Evolutionary conservation across 2,113 vertebrate genomes (phyloP), one percentile per base, ranked within the genome.

Genomic region (Agapornis roseicollis): DNA sequence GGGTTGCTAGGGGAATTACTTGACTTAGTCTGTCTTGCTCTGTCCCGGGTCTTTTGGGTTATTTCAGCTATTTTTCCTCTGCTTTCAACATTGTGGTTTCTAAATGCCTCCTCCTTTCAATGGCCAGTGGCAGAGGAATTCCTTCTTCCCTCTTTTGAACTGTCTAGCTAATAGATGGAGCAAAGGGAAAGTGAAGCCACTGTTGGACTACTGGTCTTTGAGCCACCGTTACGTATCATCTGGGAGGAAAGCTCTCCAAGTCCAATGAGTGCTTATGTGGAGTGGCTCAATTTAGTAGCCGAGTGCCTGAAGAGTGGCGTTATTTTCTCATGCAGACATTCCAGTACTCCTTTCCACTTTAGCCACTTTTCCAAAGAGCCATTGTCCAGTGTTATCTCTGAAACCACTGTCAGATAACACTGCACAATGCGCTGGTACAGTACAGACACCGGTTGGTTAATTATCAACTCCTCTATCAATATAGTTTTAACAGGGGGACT

Each of bases 331-430:
- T 61, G 22, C 47, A 83, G 52, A 24, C 64, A 90, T 95, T 81
- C 80, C 44, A 47, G 13, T 66, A 65, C 68, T 73, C 50, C 27
- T 95, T 97, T 56, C 33, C 71, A 39, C n/a, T 91, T 95, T 58
- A 72, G 29, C 64, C 52, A 68, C 46, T 41, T 82, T 85, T 85
- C 64, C 61, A 65, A 86, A n/a, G 31, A 80, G 84, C 85, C 37
- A 41, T 91, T 96, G 96, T 96, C 66, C 61, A 28, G 65, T 63
- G 81, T 77, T 96, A 25, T 88, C 78, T 89, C 77, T 25, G 72
- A 71, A 74, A 39, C 11, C 74, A 19, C 83, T 76, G 81, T 65
- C 85, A 92, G 93, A 60, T 96, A 93, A 80, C 44, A 3, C 37
- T 55, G 89, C 56, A 55, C 80, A 84, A 71, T 82, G 66, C 2